Percentiles rank a stretch among this genome's conserved stretches.
Evolutionary conservation across 2,888 invertebrate species (phyloP).

Genomic region (Apeira syringaria): DNA sequence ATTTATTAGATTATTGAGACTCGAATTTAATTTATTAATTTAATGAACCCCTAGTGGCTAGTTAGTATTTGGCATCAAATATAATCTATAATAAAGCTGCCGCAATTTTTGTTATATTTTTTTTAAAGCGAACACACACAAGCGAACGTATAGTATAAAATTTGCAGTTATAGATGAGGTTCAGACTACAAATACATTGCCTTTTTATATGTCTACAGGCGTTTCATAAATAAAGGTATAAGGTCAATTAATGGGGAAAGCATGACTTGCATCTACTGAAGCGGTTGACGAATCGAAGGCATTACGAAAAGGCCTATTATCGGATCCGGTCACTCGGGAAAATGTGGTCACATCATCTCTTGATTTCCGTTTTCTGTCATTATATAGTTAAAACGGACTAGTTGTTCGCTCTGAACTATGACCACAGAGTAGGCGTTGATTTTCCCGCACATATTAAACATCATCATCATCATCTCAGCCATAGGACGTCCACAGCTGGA

Average conservation of each 20-base stretch:
- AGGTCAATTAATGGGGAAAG: not conserved
- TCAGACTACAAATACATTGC: not conserved
- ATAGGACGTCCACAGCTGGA: no score
- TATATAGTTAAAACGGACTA: no score
- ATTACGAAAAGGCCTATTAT: conserved; percentile 15
- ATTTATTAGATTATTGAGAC: not conserved
- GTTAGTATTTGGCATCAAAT: conserved; percentile 10
- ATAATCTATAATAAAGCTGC: conserved; percentile 15
- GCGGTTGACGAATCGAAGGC: conserved; percentile 9
- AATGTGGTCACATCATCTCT: conserved; percentile 9
- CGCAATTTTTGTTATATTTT: conserved; percentile 16
- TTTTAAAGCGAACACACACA: conserved; percentile 13
- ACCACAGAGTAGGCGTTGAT: no score
- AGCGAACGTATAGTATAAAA: conserved; percentile 1
- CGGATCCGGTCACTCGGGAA: conserved; percentile 18
- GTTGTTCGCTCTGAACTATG: no score
- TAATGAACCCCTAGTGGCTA: conserved; percentile 2
- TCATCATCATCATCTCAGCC: no score
- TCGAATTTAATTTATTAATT: not conserved
- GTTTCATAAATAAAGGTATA: no score
- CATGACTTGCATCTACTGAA: conserved; percentile 7
- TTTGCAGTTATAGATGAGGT: conserved; percentile 4
- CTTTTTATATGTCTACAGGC: not conserved
- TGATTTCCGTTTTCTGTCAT: conserved; percentile 15
- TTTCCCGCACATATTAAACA: no score